phyloP scores from a whole-genome alignment of 1,140 invertebrate species.

The Dryas iulia region DNA sequence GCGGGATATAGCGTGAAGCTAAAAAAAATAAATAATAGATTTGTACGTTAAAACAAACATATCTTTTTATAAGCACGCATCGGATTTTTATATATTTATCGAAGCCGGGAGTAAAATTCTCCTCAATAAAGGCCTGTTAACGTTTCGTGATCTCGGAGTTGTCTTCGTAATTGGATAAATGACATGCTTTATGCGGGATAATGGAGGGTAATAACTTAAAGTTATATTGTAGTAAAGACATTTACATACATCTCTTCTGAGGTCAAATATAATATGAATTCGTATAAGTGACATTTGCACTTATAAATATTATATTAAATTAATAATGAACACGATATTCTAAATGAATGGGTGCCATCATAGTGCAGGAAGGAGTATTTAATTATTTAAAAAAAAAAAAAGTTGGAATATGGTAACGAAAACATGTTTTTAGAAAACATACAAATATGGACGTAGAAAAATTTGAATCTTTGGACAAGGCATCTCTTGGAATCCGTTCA shows the following conservation, averaged over 20 bases:
- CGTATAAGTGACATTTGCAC: background rate
- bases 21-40: background rate
- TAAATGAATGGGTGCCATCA: too few relatives aligned
- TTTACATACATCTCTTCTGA: background rate
- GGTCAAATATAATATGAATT: background rate
- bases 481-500: too few relatives aligned
- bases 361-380: too few relatives aligned
- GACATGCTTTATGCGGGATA: constrained; percentile 41
- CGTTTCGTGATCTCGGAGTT: constrained; percentile 3
- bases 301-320: too few relatives aligned
- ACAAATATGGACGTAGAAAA: too few relatives aligned
- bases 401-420: too few relatives aligned
- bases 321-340: too few relatives aligned
- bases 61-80: background rate
- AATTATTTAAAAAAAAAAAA: too few relatives aligned
- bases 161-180: constrained; percentile 41
- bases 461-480: too few relatives aligned
- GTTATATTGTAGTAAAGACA: background rate
- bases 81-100: background rate
- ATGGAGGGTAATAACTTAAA: constrained; percentile 37
- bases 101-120: background rate
- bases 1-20: too few relatives aligned
- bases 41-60: background rate
- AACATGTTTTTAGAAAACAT: too few relatives aligned
- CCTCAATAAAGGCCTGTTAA: background rate